Conservation (phyloP, 1,140 invertebrate species). For the Calephelis virginiensis region DNA sequence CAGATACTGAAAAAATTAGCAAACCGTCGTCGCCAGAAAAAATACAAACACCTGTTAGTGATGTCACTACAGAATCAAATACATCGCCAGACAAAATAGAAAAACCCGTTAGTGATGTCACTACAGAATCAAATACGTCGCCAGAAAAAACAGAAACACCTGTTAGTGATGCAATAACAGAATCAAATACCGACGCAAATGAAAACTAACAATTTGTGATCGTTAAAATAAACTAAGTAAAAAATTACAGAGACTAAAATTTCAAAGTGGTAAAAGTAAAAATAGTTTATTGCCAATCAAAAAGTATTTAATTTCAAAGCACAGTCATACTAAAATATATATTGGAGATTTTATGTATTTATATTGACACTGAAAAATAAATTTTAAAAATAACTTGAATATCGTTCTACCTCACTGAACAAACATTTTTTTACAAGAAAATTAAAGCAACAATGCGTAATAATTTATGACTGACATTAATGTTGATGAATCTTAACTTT, state of each 20-base stretch:
- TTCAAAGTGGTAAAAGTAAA: not conserved
- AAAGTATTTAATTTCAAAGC: not conserved
- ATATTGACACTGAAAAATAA: slow-evolving; percentile 3
- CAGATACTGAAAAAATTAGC: slow-evolving; percentile 9
- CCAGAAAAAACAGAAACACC: slow-evolving; percentile 21
- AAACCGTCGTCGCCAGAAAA: slow-evolving; percentile 25
- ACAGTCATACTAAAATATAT: too few species aligned
- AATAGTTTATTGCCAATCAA: not conserved
- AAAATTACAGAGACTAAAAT: not conserved
- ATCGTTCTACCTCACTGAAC: not conserved
- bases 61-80: not conserved
- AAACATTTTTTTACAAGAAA: not conserved
- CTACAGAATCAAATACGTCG: slow-evolving; percentile 7
- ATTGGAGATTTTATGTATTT: not conserved
- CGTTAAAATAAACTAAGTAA: not conserved
- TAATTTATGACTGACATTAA: too few species aligned
- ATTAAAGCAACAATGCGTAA: too few species aligned
- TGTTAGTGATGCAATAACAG: not conserved
- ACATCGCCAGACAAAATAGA: slow-evolving; percentile 23
- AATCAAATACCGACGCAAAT: not conserved
- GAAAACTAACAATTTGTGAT: slow-evolving; percentile 2
- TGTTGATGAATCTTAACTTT: too few species aligned
- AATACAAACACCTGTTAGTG: slow-evolving; percentile 17
- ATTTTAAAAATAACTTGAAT: not conserved
- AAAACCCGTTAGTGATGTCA: slow-evolving; percentile 1